These are phyloP conservation scores for human (Homo sapiens) DNA, from an alignment of 2,113 vertebrate genomes.

Conservation along the genomic window GRCh38 chr18:70760001-70760500, in stretches of 20 bases:
- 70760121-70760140: neutral
- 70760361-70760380: neutral
- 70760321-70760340: neutral
- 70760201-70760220: rapidly evolving
- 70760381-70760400: neutral
- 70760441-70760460: neutral
- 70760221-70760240: rapidly evolving
- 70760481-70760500: neutral
- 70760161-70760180: rapidly evolving
- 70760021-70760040: neutral
- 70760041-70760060: neutral
- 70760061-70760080: neutral
- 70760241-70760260: rapidly evolving
- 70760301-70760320: rapidly evolving
- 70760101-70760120: neutral
- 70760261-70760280: neutral
- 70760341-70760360: neutral
- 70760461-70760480: neutral
- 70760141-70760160: rapidly evolving
- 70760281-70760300: too few relatives aligned
- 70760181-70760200: rapidly evolving
- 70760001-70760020: neutral
- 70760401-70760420: neutral
- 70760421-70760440: neutral
- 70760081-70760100: neutral